Evolutionary conservation across 2,888 invertebrate genomes (phyloP).

Genomic region (Rotaria socialis): DNA sequence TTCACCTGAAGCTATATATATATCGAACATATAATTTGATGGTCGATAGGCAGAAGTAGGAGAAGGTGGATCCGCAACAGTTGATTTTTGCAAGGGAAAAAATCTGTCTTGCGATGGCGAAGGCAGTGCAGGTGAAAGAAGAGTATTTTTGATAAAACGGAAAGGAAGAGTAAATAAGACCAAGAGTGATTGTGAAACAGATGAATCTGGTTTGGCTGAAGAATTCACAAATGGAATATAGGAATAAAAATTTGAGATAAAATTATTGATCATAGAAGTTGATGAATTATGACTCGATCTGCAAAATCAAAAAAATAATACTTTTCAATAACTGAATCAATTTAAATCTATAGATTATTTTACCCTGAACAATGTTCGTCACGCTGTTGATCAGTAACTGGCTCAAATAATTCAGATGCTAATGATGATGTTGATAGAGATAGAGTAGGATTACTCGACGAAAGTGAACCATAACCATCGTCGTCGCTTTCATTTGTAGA

Average conservation of each 20-base stretch:
- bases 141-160: not conserved
- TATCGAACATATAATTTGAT: not conserved
- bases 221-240: not conserved
- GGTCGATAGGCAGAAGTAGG: no score
- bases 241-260: not conserved
- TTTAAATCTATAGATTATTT: not conserved
- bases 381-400: not conserved
- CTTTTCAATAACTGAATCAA: not conserved
- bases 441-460: not conserved
- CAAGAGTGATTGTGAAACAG: not conserved
- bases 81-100: not conserved
- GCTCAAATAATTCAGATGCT: not conserved
- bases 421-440: not conserved
- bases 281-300: not conserved
- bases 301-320: no score
- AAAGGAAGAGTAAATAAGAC: constrained; percentile 12
- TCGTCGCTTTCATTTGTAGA: constrained; percentile 1
- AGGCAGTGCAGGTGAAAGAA: not conserved
- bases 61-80: no score
- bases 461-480: not conserved
- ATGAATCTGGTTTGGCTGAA: not conserved
- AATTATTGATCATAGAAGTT: not conserved
- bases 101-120: not conserved
- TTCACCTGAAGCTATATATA: not conserved
- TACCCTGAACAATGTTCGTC: not conserved